phyloP scores from a whole-genome alignment of 1,140 invertebrate genomes.

The Chlorops oryzae region DNA sequence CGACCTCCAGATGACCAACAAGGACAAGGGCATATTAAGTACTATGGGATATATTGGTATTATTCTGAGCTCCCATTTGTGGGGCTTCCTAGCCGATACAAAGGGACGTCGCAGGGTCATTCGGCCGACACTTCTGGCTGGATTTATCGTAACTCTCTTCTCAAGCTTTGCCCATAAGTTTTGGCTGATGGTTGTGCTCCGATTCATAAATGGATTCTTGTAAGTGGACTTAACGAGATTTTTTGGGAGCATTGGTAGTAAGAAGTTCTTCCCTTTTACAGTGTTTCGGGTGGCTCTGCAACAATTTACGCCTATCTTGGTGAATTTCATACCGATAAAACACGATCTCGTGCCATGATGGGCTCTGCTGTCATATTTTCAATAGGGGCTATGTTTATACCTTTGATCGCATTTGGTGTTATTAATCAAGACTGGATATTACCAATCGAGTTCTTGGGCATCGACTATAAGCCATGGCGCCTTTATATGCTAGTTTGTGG shows the following conservation, averaged over 20 bases:
- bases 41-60: conserved; percentile 49
- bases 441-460: background rate
- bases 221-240: conserved; percentile 1
- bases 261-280: background rate
- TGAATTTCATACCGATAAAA: conserved; percentile 12
- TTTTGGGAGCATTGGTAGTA: too few species aligned
- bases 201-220: conserved; percentile 15
- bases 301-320: conserved; percentile 14
- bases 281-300: conserved; percentile 11
- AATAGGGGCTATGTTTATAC: conserved; percentile 12
- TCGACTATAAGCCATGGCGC: conserved; percentile 16
- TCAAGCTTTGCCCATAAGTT: conserved; percentile 8
- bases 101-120: conserved; percentile 62
- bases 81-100: conserved; percentile 71
- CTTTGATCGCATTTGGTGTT: conserved; percentile 4
- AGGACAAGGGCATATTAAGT: conserved; percentile 55
- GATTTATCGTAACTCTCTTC: conserved; percentile 3
- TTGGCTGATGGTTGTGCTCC: conserved; percentile 7
- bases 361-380: conserved; percentile 18
- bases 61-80: conserved; percentile 54
- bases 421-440: conserved; percentile 14
- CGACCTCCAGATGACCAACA: conserved; percentile 55
- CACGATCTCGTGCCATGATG: conserved; percentile 12
- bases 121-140: conserved; percentile 33
- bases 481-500: conserved; percentile 11